Evolutionary conservation across 2,113 vertebrate genomes (phyloP), one percentile per base, ranked within the genome.

Genomic region (Phycodurus eques): DNA sequence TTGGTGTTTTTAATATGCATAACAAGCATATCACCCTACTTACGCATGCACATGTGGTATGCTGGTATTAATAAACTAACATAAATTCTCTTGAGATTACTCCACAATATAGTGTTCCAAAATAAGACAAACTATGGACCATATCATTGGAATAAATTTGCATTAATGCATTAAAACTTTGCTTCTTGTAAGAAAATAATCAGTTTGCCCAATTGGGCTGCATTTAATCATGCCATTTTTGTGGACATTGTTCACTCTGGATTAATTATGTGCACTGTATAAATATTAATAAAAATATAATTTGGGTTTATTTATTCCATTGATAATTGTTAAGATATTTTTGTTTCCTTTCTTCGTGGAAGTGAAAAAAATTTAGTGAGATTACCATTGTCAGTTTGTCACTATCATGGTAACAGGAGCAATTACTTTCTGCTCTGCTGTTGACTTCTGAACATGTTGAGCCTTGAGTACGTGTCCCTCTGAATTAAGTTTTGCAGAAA

Each of bases 1-100:
- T 39, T 14, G 56, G 35, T 79, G 57, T 46, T 35, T 73, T 43
- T 75, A 49, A 80, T 71, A 77, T 78, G 57, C 74, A 77, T 74
- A 81, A 83, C 59, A 76, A 57, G 51, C 27, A 2, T 67, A 49
- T 67, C 31, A 60, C 71, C 53, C 7, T 43, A 44, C 31, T 61
- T n/a, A n/a, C n/a, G 35, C 46, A 35, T 44, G 77, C 39, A 56
- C 8, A 39, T 0, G 31, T 42, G 31, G 75, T 33, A 62, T 68
- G 49, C 65, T 63, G 33, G 19, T 73, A 62, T 70, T 70, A 72
- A 70, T 73, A 71, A 31, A 66, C 51, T 73, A 17, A 67, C 44
- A 3, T 43, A 42, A 20, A 74, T 47, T 70, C 75, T 71, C 73
- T 31, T 47, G 42, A 15, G 80, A 43, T 19, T 56, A 14, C 44